Evolutionary conservation across 2,113 vertebrate species (phyloP).

Genomic region (Plotosus lineatus): DNA sequence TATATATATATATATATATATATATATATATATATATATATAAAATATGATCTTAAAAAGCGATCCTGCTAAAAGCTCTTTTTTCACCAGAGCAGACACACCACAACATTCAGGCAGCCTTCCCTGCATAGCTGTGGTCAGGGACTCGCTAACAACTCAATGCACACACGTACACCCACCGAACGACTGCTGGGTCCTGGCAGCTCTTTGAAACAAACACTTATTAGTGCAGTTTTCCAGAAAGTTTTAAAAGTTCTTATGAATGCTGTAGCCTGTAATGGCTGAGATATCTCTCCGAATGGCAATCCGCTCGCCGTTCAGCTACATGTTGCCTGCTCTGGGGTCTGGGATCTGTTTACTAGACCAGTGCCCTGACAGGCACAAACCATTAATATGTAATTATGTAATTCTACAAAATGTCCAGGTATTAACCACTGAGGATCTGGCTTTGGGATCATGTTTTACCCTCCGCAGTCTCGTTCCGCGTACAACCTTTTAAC

Average conservation of each 20-base stretch:
- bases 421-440: neutral
- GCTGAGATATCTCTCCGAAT: neutral
- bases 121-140: slow-evolving; percentile 58
- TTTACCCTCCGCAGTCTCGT: no score
- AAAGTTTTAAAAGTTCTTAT: slow-evolving; percentile 2
- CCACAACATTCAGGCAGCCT: slow-evolving; percentile 49
- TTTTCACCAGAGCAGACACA: slow-evolving; percentile 39
- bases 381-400: neutral
- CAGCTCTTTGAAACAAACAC: slow-evolving; percentile 16
- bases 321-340: neutral
- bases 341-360: neutral
- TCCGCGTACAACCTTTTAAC: no score
- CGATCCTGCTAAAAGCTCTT: slow-evolving; percentile 31
- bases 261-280: neutral
- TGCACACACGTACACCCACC: neutral
- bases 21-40: no score
- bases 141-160: neutral
- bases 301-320: neutral
- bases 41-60: slow-evolving; percentile 1
- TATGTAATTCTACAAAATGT: neutral
- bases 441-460: neutral
- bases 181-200: slow-evolving; percentile 19
- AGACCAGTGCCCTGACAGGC: neutral
- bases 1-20: neutral
- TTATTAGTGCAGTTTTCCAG: slow-evolving; percentile 16